Evolutionary conservation across 2,113 vertebrate genomes (phyloP).

Genomic region (Chamaetylas fuelleborni): DNA sequence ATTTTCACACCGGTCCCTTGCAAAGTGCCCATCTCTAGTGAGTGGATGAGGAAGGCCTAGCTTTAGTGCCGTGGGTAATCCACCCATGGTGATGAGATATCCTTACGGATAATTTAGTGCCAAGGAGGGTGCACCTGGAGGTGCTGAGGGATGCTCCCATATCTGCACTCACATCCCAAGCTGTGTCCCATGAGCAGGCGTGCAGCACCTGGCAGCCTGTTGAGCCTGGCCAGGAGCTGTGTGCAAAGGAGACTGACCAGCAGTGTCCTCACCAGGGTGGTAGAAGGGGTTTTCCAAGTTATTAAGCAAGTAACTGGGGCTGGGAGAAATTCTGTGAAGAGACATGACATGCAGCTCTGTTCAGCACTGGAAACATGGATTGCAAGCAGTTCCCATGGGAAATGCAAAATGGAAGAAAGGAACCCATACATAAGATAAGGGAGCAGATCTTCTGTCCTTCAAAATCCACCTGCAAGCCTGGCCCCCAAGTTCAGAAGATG

Average conservation of each 20-base stretch:
- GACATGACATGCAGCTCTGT: not conserved
- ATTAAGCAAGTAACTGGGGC: not conserved
- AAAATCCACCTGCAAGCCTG: not conserved
- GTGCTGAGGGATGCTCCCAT: not conserved
- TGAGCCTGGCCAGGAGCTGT: not conserved
- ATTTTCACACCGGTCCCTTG: not conserved
- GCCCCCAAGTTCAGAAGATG: not conserved
- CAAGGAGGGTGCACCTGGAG: not conserved
- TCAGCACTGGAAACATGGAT: not conserved
- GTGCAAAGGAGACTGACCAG: not conserved
- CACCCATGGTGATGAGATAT: not conserved
- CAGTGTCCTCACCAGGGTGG: not conserved
- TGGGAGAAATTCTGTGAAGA: not conserved
- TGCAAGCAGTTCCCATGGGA: slow-evolving; percentile 5
- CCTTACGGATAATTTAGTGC: not conserved
- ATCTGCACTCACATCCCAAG: not conserved
- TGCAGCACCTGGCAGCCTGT: not conserved
- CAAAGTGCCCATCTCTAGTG: not conserved
- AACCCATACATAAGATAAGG: not conserved
- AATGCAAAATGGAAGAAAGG: not conserved
- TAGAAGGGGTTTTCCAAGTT: slow-evolving; percentile 10
- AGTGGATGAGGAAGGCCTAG: not conserved
- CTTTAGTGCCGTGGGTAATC: not conserved
- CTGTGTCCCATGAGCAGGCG: not conserved
- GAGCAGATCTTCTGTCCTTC: not conserved